A percentile compares a stretch with the other conserved stretches of the same genome.
Evolutionary conservation across 2,797 vertebrate species (phyloP).

Genomic region (Champsocephalus gunnari): DNA sequence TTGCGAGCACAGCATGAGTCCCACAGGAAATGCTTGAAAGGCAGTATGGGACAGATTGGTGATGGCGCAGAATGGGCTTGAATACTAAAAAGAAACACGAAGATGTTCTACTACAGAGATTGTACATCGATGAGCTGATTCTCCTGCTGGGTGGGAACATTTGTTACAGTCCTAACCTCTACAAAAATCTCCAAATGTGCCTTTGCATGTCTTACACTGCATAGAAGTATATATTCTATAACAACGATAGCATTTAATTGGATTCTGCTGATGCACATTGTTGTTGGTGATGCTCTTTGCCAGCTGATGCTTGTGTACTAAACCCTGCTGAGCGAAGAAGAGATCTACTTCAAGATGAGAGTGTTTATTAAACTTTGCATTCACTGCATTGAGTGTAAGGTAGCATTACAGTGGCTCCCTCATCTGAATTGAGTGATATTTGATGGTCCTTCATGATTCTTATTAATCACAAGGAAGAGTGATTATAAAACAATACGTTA

Average conservation of each 20-base stretch:
- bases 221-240: slow-evolving; percentile 25
- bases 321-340: slow-evolving; percentile 24
- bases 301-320: slow-evolving; percentile 67
- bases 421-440: slow-evolving; percentile 38
- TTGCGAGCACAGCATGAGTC: slow-evolving; percentile 77
- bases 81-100: slow-evolving; percentile 76
- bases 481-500: slow-evolving; percentile 75
- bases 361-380: slow-evolving; percentile 15
- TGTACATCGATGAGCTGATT: slow-evolving; percentile 44
- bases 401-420: slow-evolving; percentile 1
- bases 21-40: slow-evolving; percentile 83
- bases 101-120: slow-evolving; percentile 63
- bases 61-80: slow-evolving; percentile 74
- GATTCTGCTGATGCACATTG: slow-evolving; percentile 55
- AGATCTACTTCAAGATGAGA: slow-evolving; percentile 28
- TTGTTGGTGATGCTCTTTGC: slow-evolving; percentile 58
- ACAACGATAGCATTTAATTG: slow-evolving; percentile 47
- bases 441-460: slow-evolving; percentile 60
- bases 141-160: slow-evolving; percentile 61
- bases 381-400: slow-evolving; percentile 10
- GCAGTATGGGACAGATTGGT: slow-evolving; percentile 84
- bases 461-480: slow-evolving; percentile 61
- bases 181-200: slow-evolving; percentile 20
- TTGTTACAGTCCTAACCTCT: slow-evolving; percentile 51
- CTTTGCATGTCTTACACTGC: slow-evolving; percentile 29